phyloP scores from a whole-genome alignment of 1,140 invertebrate species.

The Physella acuta region DNA sequence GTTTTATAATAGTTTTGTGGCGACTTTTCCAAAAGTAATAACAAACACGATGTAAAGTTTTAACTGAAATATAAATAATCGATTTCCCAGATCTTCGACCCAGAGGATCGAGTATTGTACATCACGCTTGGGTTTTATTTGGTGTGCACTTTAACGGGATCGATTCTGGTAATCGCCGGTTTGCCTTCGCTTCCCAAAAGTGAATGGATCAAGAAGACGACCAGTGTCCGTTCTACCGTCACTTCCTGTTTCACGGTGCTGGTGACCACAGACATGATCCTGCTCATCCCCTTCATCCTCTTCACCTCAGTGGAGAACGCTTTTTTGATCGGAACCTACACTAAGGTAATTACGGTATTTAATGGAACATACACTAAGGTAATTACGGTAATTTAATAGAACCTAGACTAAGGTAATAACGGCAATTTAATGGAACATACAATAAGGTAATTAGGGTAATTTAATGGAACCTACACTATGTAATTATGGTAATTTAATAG shows the following conservation, averaged over 20 bases:
- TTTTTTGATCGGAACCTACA: conserved; percentile 37
- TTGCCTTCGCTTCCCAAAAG: conserved; percentile 32
- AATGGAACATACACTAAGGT: too few relatives aligned
- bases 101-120: conserved; percentile 28
- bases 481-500: too few relatives aligned
- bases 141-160: conserved; percentile 26
- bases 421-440: too few relatives aligned
- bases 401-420: too few relatives aligned
- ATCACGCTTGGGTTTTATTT: conserved; percentile 32
- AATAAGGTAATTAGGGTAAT: too few relatives aligned
- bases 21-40: too few relatives aligned
- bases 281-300: conserved; percentile 39
- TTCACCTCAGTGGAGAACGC: conserved; percentile 36
- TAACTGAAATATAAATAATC: too few relatives aligned
- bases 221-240: conserved; percentile 17
- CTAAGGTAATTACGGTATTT: too few relatives aligned
- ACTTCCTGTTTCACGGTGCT: conserved; percentile 34
- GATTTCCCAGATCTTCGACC: conserved; percentile 24
- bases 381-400: too few relatives aligned
- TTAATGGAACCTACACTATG: too few relatives aligned
- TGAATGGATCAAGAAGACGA: conserved; percentile 25
- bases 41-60: too few relatives aligned
- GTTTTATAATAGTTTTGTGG: too few relatives aligned
- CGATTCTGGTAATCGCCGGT: conserved; percentile 28
- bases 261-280: conserved; percentile 27